Evolutionary conservation across 1,140 invertebrate genomes (phyloP), one percentile per base, ranked within the genome.

Genomic region (Scaptomyza graminum): DNA sequence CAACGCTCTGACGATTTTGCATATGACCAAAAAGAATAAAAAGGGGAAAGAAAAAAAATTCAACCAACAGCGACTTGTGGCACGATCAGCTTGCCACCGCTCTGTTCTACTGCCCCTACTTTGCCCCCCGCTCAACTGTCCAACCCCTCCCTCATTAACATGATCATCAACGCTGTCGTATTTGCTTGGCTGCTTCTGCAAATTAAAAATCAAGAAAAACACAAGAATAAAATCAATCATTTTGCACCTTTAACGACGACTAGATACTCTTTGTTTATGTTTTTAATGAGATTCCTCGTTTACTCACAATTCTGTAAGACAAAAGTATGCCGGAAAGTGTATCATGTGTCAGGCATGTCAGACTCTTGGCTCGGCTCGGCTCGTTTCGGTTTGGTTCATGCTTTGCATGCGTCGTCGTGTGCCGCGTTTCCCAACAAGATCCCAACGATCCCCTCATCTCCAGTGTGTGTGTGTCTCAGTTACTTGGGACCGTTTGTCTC

Each of bases 91-190:
- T 31, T 15, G 62, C 43, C 31, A 8, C n/a, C 31, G 22, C 18
- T 22, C 18, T 22, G 18, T 22, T 22, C 18, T 22, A 3, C 4
- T 2, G 2, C 1, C 18, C 18, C 18, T 22, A 34, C 46, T 54
- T 54, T 37, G 8, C 34, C 41, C 34, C 41, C 28, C 43, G 31
- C 57, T 68, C 31, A 51, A 37, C 49, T 65, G 66, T 1, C 60
- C 83, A 60, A 78, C 78, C 83, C 83, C 83, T 88, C 83, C 83
- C 83, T 88, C 83, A 88, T 88, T 87, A 87, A 88, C 83, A 87
- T 83, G 83, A 87, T 88, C 83, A 88, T 87, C 83, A 87, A 83
- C 83, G 83, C 83, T 88, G 83, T 87, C 83, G 83, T 87, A 88
- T 88, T 87, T 88, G 79, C 83, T 87, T 76, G 79, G 59, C 71